These are phyloP conservation scores for Lutraria lutraria DNA, from an alignment of 2,888 invertebrate species.

Conservation along the genomic window DNA sequence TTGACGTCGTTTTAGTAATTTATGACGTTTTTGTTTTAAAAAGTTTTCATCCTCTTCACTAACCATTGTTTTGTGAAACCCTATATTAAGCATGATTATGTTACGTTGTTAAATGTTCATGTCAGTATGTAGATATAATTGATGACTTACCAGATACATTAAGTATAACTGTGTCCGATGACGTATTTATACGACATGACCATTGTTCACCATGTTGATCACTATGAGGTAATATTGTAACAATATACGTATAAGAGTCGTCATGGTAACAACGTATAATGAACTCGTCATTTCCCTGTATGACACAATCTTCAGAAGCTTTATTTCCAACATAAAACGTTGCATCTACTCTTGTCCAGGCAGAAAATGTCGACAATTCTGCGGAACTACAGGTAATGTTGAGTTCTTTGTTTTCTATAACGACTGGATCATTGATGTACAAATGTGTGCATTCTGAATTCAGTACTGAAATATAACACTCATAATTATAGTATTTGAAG, in stretches of 20 bases:
- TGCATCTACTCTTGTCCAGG: not conserved
- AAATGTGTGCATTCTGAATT: not conserved
- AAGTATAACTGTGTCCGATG: not conserved
- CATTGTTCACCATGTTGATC: not conserved
- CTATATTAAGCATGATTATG: too few relatives aligned
- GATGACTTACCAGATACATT: not conserved
- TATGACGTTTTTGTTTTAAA: too few relatives aligned
- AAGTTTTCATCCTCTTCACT: too few relatives aligned
- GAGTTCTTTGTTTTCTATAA: not conserved
- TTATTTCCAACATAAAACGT: not conserved
- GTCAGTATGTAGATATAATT: too few relatives aligned
- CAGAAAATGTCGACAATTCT: not conserved
- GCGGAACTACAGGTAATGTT: not conserved
- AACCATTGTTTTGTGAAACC: too few relatives aligned
- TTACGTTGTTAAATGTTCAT: too few relatives aligned
- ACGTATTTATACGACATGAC: not conserved
- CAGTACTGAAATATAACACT: not conserved
- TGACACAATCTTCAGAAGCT: not conserved
- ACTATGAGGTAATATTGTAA: not conserved
- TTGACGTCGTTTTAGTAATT: too few relatives aligned
- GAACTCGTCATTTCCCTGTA: not conserved
- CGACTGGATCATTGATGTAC: not conserved
- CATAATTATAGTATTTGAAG: too few relatives aligned
- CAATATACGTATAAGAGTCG: not conserved
- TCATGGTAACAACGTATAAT: not conserved